phyloP scores from a whole-genome alignment of 2,888 invertebrate genomes.

The Heliconius hortense region DNA sequence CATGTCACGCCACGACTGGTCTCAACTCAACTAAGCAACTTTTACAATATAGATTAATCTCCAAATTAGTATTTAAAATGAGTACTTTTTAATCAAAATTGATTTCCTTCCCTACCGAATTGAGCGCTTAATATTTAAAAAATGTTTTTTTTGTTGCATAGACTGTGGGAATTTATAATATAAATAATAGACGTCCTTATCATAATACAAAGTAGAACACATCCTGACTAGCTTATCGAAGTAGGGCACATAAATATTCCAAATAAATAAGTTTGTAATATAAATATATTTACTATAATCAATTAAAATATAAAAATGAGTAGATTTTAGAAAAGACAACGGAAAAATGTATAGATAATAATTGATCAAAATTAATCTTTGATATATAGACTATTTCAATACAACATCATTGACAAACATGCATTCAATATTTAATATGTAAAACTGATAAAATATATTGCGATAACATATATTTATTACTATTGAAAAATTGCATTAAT shows the following conservation, averaged over 20 bases:
- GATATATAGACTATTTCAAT: not conserved
- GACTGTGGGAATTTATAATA: slow-evolving; percentile 34
- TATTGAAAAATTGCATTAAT: slow-evolving; percentile 8
- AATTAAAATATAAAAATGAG: not conserved
- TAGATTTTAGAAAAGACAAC: not conserved
- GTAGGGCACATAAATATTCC: slow-evolving; percentile 47
- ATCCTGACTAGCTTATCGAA: slow-evolving; percentile 54
- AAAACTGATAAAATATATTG: not conserved
- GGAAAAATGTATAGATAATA: not conserved
- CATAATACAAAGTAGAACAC: slow-evolving; percentile 42
- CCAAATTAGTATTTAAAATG: too few species aligned
- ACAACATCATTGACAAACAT: not conserved
- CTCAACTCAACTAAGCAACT: too few species aligned
- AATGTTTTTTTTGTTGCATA: not conserved
- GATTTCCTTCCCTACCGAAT: not conserved
- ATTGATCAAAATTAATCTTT: not conserved
- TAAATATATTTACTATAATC: not conserved
- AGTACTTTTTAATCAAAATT: too few species aligned
- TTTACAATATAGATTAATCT: too few species aligned
- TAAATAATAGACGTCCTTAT: slow-evolving; percentile 39
- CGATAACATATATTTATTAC: not conserved
- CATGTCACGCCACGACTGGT: too few species aligned
- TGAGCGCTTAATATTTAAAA: not conserved
- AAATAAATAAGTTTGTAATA: slow-evolving; percentile 35
- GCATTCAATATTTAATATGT: not conserved